Conservation (phyloP, 2,888 invertebrate species). For the Drosophila emarginata region DNA sequence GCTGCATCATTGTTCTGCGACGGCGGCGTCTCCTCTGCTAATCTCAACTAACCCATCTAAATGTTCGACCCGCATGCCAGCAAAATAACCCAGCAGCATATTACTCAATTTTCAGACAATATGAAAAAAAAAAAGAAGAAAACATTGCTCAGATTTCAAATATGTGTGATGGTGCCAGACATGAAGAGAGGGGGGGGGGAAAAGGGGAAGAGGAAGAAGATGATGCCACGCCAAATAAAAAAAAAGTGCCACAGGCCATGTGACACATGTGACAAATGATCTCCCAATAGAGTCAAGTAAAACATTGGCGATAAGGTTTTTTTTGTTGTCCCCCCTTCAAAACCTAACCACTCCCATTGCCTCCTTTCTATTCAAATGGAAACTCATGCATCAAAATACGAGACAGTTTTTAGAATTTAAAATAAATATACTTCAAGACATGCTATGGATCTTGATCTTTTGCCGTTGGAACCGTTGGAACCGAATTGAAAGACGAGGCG, state of each 20-base stretch:
- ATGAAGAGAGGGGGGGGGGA: constrained; percentile 33
- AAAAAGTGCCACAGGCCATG: constrained; percentile 51
- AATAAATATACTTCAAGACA: not conserved
- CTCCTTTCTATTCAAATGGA: constrained; percentile 2
- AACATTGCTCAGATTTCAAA: constrained; percentile 64
- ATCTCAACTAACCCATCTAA: constrained; percentile 63
- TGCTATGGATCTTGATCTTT: constrained; percentile 47
- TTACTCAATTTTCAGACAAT: constrained; percentile 69
- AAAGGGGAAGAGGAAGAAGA: constrained; percentile 32
- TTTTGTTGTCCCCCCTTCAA: constrained; percentile 14
- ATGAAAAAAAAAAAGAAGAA: constrained; percentile 12
- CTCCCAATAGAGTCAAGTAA: constrained; percentile 30
- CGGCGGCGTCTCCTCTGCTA: constrained; percentile 37
- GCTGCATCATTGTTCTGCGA: constrained; percentile 42
- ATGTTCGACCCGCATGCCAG: constrained; percentile 44
- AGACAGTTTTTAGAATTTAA: constrained; percentile 8
- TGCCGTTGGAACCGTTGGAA: constrained; percentile 13
- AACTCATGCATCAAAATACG: constrained; percentile 46
- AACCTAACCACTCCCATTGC: too few species aligned
- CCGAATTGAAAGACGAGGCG: constrained; percentile 48
- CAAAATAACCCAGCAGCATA: constrained; percentile 47
- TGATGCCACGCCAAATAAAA: constrained; percentile 59
- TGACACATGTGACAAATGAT: constrained; percentile 71
- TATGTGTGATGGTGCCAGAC: constrained; percentile 34
- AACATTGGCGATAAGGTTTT: constrained; percentile 48